phyloP scores from a whole-genome alignment of 1,140 invertebrate species.

The Brachionus sp. region DNA sequence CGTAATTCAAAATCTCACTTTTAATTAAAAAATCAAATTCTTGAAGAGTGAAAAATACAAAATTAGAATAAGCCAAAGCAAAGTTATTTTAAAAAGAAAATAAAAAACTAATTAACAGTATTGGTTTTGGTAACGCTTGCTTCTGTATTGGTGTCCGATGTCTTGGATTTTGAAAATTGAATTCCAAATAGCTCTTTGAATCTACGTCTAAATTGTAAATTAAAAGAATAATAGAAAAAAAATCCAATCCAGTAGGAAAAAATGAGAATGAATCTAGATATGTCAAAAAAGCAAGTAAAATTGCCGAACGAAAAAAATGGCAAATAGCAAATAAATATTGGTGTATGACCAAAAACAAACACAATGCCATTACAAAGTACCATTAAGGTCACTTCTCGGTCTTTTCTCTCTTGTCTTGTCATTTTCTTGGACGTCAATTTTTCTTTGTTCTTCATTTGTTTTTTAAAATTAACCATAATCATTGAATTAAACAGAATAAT shows the following conservation, averaged over 20 bases:
- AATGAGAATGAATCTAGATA: not conserved
- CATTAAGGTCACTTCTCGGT: not conserved
- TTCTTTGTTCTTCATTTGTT: conserved; percentile 6
- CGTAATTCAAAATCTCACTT: not conserved
- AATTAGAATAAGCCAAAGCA: not conserved
- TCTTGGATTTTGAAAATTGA: not conserved
- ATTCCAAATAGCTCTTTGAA: not conserved
- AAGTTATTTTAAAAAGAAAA: not conserved
- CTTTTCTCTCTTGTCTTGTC: not conserved
- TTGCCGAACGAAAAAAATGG: not conserved
- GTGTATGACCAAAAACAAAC: conserved; percentile 17
- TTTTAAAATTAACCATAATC: not conserved
- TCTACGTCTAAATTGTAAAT: not conserved
- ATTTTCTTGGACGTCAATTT: not conserved
- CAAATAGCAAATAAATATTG: conserved; percentile 10
- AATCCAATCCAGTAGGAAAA: conserved; percentile 16
- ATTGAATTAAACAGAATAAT: not conserved
- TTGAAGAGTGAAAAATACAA: not conserved
- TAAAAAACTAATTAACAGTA: not conserved
- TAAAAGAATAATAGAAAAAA: conserved; percentile 4
- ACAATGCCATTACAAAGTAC: not conserved
- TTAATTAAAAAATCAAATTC: not conserved
- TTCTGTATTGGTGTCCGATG: not conserved
- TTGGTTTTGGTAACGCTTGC: not conserved
- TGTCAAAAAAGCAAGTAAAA: not conserved